Percentiles rank a stretch among this genome's conserved stretches.
Conservation (phyloP, 2,888 invertebrate species). For the Tenthredo notha region DNA sequence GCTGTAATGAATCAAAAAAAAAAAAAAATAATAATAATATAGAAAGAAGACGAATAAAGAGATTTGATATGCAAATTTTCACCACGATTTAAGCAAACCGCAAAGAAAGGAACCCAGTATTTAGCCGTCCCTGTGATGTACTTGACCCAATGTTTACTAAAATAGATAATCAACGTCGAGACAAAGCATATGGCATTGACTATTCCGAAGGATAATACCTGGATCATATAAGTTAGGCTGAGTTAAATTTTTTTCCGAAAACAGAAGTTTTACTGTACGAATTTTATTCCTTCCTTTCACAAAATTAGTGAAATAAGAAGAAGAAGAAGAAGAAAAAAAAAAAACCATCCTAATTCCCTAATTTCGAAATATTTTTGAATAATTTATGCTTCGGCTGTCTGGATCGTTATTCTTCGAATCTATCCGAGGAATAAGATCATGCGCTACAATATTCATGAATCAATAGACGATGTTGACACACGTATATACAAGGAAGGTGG, state of each 20-base stretch:
- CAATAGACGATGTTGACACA: slow-evolving; percentile 5
- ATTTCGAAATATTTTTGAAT: background rate
- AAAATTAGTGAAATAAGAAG: background rate
- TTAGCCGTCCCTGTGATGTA: background rate
- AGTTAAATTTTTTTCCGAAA: too few relatives aligned
- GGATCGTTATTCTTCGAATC: background rate
- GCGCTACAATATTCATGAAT: slow-evolving; percentile 1
- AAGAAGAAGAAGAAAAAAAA: background rate
- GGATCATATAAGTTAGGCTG: too few relatives aligned
- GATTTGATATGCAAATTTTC: background rate
- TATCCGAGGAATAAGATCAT: background rate
- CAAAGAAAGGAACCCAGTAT: background rate
- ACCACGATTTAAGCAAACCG: background rate
- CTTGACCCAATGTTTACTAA: background rate
- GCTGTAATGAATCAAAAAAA: background rate
- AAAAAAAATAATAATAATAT: background rate
- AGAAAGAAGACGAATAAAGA: background rate
- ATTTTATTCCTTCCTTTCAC: background rate
- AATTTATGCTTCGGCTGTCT: background rate
- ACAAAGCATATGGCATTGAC: background rate
- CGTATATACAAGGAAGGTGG: background rate
- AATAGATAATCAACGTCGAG: background rate
- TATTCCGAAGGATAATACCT: background rate
- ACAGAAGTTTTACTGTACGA: too few relatives aligned
- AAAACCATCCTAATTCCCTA: background rate